Percentiles rank a stretch among this genome's conserved stretches.
Evolutionary conservation across 1,140 invertebrate genomes (phyloP).

Genomic region (Vanessa tameamea): DNA sequence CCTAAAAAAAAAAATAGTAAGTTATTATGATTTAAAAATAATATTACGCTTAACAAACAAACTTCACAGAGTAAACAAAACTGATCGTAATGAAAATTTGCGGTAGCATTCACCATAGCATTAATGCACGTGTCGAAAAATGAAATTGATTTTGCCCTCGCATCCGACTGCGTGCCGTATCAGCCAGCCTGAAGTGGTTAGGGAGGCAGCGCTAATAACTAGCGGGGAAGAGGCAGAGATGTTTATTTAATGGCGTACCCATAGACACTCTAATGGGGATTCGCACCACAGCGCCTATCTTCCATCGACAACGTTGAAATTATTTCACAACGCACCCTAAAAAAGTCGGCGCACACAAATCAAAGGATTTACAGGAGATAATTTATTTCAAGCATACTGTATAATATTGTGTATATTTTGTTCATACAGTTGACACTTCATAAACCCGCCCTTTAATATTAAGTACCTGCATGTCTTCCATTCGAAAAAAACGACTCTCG

Average conservation of each 20-base stretch:
- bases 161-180: constrained; percentile 77
- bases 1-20: too few species aligned
- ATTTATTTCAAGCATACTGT: background rate
- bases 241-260: constrained; percentile 78
- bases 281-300: constrained; percentile 56
- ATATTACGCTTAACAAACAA: background rate
- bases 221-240: constrained; percentile 69
- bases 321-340: constrained; percentile 50
- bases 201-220: constrained; percentile 76
- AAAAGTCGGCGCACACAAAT: constrained; percentile 24
- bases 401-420: too few species aligned
- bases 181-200: constrained; percentile 67
- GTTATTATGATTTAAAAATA: background rate
- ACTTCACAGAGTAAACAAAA: constrained; percentile 24
- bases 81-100: constrained; percentile 33
- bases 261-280: constrained; percentile 75
- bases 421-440: too few species aligned
- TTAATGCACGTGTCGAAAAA: constrained; percentile 78
- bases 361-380: constrained; percentile 23
- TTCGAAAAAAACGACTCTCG: too few species aligned
- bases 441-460: too few species aligned
- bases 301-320: constrained; percentile 52
- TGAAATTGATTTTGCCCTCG: constrained; percentile 77
- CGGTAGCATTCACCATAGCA: constrained; percentile 66
- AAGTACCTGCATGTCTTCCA: too few species aligned